These are phyloP conservation scores for Turritopsis rubra DNA, from an alignment of 30 jellyfish, hydroid and myxozoan genomes.

Conservation along the genomic window DNA sequence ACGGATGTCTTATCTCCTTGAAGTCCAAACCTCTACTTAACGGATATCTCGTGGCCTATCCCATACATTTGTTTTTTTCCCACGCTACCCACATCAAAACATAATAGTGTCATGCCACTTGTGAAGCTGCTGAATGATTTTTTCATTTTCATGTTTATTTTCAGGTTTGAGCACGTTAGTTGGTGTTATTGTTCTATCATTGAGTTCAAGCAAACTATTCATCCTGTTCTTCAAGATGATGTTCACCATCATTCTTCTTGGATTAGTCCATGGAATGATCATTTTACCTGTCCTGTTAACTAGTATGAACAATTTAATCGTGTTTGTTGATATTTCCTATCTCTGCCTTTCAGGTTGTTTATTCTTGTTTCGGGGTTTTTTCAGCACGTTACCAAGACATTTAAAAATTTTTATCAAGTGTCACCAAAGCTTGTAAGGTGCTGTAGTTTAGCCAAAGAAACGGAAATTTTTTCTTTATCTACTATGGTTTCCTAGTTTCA, in stretches of 20 bases:
- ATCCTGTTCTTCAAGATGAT: slow-evolving; percentile 35
- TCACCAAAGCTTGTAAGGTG: too few species aligned
- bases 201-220: slow-evolving; percentile 30
- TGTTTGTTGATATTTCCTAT: too few species aligned
- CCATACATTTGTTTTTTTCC: too few species aligned
- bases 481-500: too few species aligned
- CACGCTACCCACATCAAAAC: too few species aligned
- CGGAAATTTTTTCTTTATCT: too few species aligned
- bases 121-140: not conserved
- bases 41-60: too few species aligned
- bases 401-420: too few species aligned
- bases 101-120: not conserved
- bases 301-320: slow-evolving; percentile 6
- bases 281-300: slow-evolving; percentile 30
- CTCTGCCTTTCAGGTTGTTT: not conserved
- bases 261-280: slow-evolving; percentile 34
- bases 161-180: slow-evolving; percentile 31
- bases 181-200: slow-evolving; percentile 24
- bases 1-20: not conserved
- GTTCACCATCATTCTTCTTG: slow-evolving; percentile 26
- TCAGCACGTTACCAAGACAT: too few species aligned
- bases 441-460: too few species aligned
- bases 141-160: too few species aligned
- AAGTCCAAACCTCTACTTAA: too few species aligned
- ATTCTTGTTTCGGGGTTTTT: not conserved